phyloP scores from a whole-genome alignment of 2,797 vertebrate species.

The Choloepus didactylus region DNA sequence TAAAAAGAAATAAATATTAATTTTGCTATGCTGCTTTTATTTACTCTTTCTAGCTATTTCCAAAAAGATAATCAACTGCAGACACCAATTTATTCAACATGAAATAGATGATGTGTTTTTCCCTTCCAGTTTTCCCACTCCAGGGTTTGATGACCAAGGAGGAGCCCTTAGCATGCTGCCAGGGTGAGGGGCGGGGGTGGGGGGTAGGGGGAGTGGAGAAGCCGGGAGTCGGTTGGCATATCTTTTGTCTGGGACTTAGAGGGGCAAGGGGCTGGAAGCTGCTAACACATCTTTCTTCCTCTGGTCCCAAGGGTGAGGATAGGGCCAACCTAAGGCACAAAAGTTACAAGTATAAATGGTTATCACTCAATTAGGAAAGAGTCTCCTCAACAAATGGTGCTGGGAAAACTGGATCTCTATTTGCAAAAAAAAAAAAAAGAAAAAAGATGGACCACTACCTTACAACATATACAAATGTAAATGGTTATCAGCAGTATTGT shows the following conservation, averaged over 20 bases:
- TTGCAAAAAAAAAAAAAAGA: no score
- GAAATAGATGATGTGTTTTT: not conserved
- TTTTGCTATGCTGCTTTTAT: slow-evolving; percentile 40
- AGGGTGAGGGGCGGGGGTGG: not conserved
- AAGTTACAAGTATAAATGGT: not conserved
- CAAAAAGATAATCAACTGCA: not conserved
- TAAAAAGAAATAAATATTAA: slow-evolving; percentile 60
- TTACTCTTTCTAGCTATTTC: slow-evolving; percentile 28
- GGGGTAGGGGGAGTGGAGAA: not conserved
- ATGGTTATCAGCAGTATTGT: not conserved
- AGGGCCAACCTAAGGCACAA: not conserved
- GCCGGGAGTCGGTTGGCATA: not conserved
- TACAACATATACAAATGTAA: not conserved
- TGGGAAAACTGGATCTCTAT: no score
- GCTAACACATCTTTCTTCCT: not conserved
- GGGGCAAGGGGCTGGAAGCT: not conserved
- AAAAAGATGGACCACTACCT: no score
- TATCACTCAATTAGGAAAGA: no score
- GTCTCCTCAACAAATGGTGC: no score
- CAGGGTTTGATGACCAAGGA: not conserved
- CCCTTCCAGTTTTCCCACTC: not conserved
- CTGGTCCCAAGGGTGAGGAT: not conserved
- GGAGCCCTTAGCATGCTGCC: not conserved
- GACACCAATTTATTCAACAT: not conserved
- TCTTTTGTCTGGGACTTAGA: not conserved